A percentile compares a stretch with the other conserved stretches of the same genome.
These are phyloP conservation scores for Xiphias gladius DNA, from an alignment of 2,113 vertebrate genomes.

Conservation along the genomic window DNA sequence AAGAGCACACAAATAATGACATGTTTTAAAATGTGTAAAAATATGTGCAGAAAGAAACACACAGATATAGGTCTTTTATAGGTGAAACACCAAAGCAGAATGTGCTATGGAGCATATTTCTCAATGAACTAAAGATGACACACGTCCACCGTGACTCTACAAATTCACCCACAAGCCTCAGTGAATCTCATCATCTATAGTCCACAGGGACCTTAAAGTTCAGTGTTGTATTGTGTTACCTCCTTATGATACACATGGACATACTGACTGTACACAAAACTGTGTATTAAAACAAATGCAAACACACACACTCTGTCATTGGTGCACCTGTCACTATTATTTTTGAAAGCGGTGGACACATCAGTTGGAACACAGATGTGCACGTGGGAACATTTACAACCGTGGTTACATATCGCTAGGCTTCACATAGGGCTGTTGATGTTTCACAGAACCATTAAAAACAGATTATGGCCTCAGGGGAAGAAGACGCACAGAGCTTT, in stretches of 20 bases:
- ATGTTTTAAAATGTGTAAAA: constrained; percentile 10
- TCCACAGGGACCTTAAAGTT: constrained; percentile 4
- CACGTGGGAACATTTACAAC: constrained; percentile 19
- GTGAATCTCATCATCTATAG: neutral
- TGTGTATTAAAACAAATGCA: neutral
- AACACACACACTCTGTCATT: neutral
- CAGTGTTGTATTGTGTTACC: neutral
- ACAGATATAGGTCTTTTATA: neutral
- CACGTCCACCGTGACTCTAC: constrained; percentile 26
- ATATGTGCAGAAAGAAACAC: neutral
- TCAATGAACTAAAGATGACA: constrained; percentile 35
- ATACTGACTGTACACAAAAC: neutral
- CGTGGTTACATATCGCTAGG: constrained; percentile 5
- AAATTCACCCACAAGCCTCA: constrained; percentile 17
- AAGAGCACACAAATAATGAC: constrained; percentile 2
- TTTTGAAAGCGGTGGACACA: neutral
- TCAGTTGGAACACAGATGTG: neutral
- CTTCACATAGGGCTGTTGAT: constrained; percentile 32
- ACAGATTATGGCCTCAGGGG: neutral
- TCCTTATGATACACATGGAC: neutral
- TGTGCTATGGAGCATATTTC: constrained; percentile 12
- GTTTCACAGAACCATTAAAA: constrained; percentile 50
- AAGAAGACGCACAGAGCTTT: neutral
- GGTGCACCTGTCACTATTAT: neutral
- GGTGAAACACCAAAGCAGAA: neutral